Conservation (phyloP, 1,140 invertebrate species). For the Scaptodrosophila lebanonensis region DNA sequence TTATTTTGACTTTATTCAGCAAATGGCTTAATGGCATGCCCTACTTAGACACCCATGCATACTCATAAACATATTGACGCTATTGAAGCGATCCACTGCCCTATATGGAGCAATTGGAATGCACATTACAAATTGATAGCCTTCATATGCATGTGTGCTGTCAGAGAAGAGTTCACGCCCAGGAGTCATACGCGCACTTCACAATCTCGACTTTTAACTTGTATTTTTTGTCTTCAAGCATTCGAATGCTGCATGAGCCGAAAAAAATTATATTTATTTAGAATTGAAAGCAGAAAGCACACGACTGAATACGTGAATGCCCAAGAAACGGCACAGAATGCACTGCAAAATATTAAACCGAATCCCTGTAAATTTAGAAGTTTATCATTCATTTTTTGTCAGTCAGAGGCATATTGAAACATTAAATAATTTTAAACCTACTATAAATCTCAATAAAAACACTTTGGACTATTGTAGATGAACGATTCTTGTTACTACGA, state of each 20-base stretch:
- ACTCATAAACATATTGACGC: conserved; percentile 1
- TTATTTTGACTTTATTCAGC: too few relatives aligned
- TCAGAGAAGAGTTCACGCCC: background rate
- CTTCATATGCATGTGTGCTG: conserved; percentile 12
- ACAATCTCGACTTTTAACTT: conserved; percentile 65
- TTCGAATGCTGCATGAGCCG: conserved; percentile 64
- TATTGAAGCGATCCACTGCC: conserved; percentile 9
- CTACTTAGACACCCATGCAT: background rate
- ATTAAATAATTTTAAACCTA: too few relatives aligned
- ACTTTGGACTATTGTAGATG: too few relatives aligned
- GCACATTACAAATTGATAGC: conserved; percentile 46
- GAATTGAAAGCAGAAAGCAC: conserved; percentile 67
- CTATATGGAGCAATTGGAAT: conserved; percentile 13
- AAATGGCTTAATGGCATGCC: conserved; percentile 27
- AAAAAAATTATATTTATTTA: conserved; percentile 70
- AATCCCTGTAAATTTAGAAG: conserved; percentile 7
- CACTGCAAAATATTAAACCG: conserved; percentile 2
- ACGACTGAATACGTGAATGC: conserved; percentile 63
- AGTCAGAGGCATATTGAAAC: too few relatives aligned
- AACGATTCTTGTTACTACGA: too few relatives aligned
- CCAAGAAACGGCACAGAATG: conserved; percentile 21
- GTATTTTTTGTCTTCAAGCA: conserved; percentile 28
- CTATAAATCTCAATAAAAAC: too few relatives aligned
- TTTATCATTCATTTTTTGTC: too few relatives aligned
- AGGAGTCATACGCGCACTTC: background rate